Evolutionary conservation across 2,113 vertebrate species (phyloP), one percentile per base, ranked within the genome.

Genomic region (Hippocampus zosterae): DNA sequence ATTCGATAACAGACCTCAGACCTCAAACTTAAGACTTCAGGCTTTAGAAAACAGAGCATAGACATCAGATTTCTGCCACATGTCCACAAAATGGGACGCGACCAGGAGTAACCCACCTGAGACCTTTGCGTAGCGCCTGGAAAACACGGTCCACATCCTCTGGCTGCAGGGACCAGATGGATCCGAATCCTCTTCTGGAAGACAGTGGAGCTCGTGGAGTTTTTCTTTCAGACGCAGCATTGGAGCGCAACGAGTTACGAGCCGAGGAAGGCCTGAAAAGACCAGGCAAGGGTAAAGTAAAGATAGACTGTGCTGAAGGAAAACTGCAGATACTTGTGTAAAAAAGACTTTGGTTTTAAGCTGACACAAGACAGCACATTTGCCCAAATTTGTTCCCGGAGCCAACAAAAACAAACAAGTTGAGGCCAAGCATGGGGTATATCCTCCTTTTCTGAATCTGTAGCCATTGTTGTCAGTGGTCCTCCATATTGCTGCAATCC

Each of bases 91-190:
- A 62, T n/a, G 60, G 10, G 37, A 41, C 1, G 15, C 1, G 61
- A 41, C 4, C 7, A 2, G 11, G 37, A n/a, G 40, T 48, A 2
- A 29, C 69, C 95, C 75, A 98, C 97, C 93, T 94, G 69, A 99
- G 93, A 79, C 96, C 96, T 88, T 91, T 95, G 76, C 94, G 91
- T 76, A 99, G 87, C 1, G 94, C 95, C 72, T 94, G 94, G 74
- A 95, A 98, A 81, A 96, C 92, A 76, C 83, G 90, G 91, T 96
- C 95, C 76, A 98, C 96, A 73, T 96, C 93, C 72, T 94, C 93
- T 0, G 95, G 95, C 87, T 94, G 93, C 68, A 93, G 90, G 9
- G 83, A 85, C 84, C 93, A 94, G 75, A 88, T 83, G 67, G 90
- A 53, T 7, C 88, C 85, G 0, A 88, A 56, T 4, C 85, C 90